A percentile compares a stretch with the other conserved stretches of the same genome.
These are phyloP conservation scores for Glyphotaelius pellucidus DNA, from an alignment of 2,888 invertebrate genomes.

Conservation along the genomic window DNA sequence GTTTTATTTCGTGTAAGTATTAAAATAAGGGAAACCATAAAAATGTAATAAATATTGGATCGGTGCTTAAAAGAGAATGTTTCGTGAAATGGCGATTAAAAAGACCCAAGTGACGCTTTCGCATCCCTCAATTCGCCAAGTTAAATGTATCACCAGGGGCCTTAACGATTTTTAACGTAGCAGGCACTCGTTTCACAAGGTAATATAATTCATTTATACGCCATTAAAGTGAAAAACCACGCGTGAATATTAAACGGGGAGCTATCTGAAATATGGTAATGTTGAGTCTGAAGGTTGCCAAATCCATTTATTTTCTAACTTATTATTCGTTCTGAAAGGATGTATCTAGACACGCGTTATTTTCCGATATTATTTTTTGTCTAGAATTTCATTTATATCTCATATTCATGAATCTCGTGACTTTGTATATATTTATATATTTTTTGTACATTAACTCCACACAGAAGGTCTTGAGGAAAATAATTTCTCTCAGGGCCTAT, in stretches of 20 bases:
- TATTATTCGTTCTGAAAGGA: neutral
- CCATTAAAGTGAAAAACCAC: constrained; percentile 42
- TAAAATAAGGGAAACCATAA: neutral
- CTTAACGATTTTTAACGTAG: neutral
- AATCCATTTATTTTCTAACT: neutral
- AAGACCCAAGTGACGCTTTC: neutral
- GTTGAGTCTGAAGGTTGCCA: neutral
- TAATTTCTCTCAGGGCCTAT: too few relatives aligned
- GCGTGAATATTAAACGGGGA: constrained; percentile 38
- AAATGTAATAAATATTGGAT: neutral
- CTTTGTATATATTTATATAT: neutral
- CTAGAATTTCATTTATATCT: neutral
- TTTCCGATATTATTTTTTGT: neutral
- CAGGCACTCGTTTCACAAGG: neutral
- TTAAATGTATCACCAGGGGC: neutral
- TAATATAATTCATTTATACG: constrained; percentile 30
- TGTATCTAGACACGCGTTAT: neutral
- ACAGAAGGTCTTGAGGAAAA: too few relatives aligned
- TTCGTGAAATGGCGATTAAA: neutral
- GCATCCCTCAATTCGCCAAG: neutral
- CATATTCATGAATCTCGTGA: neutral
- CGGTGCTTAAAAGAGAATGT: neutral
- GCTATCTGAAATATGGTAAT: constrained; percentile 16
- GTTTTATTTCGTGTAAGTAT: neutral
- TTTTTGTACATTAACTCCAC: too few relatives aligned